These are phyloP conservation scores for Helogale parvula DNA, from an alignment of 2,113 vertebrate genomes.

Conservation along the genomic window DNA sequence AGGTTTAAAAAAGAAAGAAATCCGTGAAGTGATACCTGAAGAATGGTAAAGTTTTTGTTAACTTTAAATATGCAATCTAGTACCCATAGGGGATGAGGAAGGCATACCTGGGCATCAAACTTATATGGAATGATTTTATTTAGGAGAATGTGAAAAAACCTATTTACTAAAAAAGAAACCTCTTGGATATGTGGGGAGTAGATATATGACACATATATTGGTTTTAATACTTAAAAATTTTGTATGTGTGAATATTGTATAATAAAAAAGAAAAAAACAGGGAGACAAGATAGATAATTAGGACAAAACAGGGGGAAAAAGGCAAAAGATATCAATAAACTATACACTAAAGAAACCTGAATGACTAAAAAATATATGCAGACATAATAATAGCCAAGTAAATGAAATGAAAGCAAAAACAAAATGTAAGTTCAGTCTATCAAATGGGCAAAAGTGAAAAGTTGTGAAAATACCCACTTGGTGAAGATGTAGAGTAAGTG, in stretches of 20 bases:
- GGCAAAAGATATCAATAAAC: not conserved
- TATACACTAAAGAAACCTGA: not conserved
- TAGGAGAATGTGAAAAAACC: not conserved
- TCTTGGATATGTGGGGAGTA: not conserved
- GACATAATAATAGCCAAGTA: not conserved
- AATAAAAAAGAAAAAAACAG: not conserved
- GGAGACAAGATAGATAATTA: not conserved
- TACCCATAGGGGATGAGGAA: not conserved
- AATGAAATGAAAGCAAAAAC: not conserved
- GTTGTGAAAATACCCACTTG: not conserved
- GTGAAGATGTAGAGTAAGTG: not conserved
- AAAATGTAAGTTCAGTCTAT: not conserved
- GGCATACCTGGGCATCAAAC: not conserved
- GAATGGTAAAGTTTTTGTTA: not conserved
- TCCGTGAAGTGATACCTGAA: not conserved
- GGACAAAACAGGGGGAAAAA: not conserved
- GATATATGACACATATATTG: not conserved
- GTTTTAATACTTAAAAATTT: not conserved
- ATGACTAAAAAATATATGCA: not conserved
- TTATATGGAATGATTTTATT: not conserved
- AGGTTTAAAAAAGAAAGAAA: not conserved
- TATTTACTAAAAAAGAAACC: not conserved
- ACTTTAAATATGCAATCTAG: not conserved
- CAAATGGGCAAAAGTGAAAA: conserved; percentile 4
- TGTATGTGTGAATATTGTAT: not conserved